These are phyloP conservation scores for Nannospalax galili DNA, from an alignment of 2,113 vertebrate species.

Conservation along the genomic window DNA sequence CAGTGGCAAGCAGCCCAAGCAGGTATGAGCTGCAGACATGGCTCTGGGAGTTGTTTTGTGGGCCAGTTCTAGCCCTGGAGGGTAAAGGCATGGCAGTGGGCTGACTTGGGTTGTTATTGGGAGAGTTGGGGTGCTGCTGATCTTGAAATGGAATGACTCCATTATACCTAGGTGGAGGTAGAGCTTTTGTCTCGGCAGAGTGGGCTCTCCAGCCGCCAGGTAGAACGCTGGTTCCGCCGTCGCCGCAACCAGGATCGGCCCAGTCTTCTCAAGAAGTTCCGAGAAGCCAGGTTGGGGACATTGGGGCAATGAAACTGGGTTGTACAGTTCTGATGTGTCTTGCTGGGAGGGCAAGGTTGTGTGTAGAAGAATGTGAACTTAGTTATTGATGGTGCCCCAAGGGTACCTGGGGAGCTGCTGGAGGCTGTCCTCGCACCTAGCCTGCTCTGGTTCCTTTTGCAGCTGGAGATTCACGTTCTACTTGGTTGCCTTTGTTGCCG, in stretches of 20 bases:
- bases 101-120: background rate
- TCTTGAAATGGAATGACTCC: background rate
- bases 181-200: conserved; percentile 84
- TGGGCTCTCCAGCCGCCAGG: conserved; percentile 83
- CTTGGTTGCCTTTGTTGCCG: conserved; percentile 96
- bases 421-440: background rate
- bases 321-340: background rate
- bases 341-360: background rate
- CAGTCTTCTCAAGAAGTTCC: conserved; percentile 95
- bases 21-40: conserved; percentile 85
- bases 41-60: background rate
- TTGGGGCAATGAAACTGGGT: background rate
- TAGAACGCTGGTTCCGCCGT: conserved; percentile 96
- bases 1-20: conserved; percentile 91
- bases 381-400: background rate
- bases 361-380: background rate
- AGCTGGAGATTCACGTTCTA: conserved; percentile 99
- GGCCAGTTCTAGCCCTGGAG: background rate
- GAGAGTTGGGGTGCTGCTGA: background rate
- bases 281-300: conserved; percentile 91
- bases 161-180: conserved; percentile 79
- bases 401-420: background rate
- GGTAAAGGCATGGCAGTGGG: background rate
- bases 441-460: conserved; percentile 87
- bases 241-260: conserved; percentile 94